Percentiles rank a stretch among this genome's conserved stretches.
Conservation (phyloP, 2,888 invertebrate species). For the Kuschelorhynchus macadamiae region DNA sequence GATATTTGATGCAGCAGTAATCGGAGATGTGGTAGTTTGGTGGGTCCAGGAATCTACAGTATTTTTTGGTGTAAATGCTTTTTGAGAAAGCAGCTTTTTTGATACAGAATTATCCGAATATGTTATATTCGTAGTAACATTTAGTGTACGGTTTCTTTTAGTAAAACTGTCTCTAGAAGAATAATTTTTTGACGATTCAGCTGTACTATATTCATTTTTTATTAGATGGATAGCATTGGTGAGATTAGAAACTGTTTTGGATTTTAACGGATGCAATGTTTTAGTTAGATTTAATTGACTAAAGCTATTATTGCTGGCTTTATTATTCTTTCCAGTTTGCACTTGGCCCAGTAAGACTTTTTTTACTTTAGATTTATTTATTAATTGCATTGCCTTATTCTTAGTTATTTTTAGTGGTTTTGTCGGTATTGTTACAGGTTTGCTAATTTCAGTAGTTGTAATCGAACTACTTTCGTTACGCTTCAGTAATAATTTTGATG, state of each 20-base stretch:
- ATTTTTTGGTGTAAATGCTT: not conserved
- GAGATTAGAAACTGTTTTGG: too few relatives aligned
- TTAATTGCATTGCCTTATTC: conserved; percentile 8
- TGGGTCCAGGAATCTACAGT: conserved; percentile 35
- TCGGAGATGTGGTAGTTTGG: conserved; percentile 33
- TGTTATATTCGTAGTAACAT: too few relatives aligned
- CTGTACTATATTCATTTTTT: not conserved
- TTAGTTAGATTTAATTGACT: not conserved
- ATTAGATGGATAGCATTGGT: not conserved
- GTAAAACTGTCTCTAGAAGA: too few relatives aligned
- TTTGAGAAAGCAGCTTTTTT: too few relatives aligned
- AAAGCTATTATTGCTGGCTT: not conserved
- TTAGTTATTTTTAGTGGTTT: conserved; percentile 13
- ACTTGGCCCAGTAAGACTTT: conserved; percentile 39
- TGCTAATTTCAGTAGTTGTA: conserved; percentile 15
- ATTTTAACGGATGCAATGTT: too few relatives aligned
- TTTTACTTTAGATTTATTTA: conserved; percentile 23
- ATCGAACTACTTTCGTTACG: conserved; percentile 6
- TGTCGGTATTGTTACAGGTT: not conserved
- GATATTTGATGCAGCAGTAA: conserved; percentile 20
- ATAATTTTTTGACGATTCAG: too few relatives aligned
- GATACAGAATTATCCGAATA: too few relatives aligned
- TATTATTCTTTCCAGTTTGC: conserved; percentile 24
- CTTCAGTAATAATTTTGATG: conserved; percentile 22
- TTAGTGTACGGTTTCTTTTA: too few relatives aligned